Conservation (phyloP, 2,113 vertebrate species). For the Strix uralensis region DNA sequence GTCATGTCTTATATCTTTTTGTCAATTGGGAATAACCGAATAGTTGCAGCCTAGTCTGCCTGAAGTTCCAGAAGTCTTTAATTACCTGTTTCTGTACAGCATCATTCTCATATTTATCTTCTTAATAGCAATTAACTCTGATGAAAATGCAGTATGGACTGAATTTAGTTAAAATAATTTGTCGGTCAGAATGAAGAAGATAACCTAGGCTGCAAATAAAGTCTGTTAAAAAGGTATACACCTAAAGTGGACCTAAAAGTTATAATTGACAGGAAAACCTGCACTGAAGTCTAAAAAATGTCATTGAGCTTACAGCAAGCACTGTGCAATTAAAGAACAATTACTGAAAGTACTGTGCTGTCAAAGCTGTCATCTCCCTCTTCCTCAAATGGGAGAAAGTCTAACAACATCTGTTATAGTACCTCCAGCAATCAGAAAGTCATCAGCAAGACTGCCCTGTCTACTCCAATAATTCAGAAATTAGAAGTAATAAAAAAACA, state of each 20-base stretch:
- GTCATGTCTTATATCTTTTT: not conserved
- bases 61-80: not conserved
- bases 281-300: not conserved
- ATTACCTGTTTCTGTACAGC: not conserved
- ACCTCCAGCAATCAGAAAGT: not conserved
- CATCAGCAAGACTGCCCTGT: not conserved
- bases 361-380: not conserved
- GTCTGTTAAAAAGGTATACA: not conserved
- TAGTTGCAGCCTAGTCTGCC: not conserved
- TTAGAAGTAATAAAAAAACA: not conserved
- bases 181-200: not conserved
- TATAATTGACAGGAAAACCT: not conserved
- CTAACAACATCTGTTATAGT: not conserved
- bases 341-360: not conserved
- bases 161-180: not conserved
- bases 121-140: not conserved
- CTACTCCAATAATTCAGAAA: not conserved
- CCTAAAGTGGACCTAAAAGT: not conserved
- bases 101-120: not conserved
- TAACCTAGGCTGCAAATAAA: not conserved
- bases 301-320: not conserved
- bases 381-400: not conserved
- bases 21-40: not conserved
- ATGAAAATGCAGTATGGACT: not conserved
- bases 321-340: not conserved